Conservation (phyloP, 2,888 invertebrate species). For the Chelonus formosanus region DNA sequence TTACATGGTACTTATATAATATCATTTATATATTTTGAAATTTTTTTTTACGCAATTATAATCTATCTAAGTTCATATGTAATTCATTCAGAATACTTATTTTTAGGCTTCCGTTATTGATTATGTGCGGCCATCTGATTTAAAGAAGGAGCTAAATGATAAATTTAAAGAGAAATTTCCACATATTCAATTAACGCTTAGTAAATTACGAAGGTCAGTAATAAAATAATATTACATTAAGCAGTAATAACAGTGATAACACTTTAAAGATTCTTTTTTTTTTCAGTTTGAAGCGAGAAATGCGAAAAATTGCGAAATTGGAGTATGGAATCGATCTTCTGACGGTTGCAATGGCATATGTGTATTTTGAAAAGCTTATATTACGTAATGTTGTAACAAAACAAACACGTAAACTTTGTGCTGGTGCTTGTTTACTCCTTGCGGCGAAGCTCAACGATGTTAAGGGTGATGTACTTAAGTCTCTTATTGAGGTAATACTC, state of each 20-base stretch:
- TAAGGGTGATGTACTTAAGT: slow-evolving; percentile 87
- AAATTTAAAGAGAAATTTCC: slow-evolving; percentile 96
- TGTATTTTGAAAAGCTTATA: slow-evolving; percentile 98
- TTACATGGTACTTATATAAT: slow-evolving; percentile 71
- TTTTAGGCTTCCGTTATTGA: slow-evolving; percentile 90
- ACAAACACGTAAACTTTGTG: slow-evolving; percentile 93
- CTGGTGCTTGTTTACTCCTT: slow-evolving; percentile 91
- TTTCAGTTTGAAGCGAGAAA: slow-evolving; percentile 87
- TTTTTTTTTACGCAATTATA: slow-evolving; percentile 16
- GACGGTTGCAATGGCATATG: slow-evolving; percentile 95
- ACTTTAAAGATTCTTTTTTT: not conserved
- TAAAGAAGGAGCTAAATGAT: slow-evolving; percentile 97
- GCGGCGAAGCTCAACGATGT: slow-evolving; percentile 98
- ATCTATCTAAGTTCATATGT: too few relatives aligned
- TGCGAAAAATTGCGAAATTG: slow-evolving; percentile 89
- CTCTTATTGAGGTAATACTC: slow-evolving; percentile 82
- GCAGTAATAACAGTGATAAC: slow-evolving; percentile 1
- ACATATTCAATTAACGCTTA: slow-evolving; percentile 90
- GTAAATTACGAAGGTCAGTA: slow-evolving; percentile 89
- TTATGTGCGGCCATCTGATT: slow-evolving; percentile 92
- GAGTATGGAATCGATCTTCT: slow-evolving; percentile 86
- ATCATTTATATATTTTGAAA: slow-evolving; percentile 4
- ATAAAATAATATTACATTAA: slow-evolving; percentile 9
- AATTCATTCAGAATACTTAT: too few relatives aligned
- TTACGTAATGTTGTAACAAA: slow-evolving; percentile 92